phyloP scores from a whole-genome alignment of 1,140 invertebrate species.

The Pomacea maculata region DNA sequence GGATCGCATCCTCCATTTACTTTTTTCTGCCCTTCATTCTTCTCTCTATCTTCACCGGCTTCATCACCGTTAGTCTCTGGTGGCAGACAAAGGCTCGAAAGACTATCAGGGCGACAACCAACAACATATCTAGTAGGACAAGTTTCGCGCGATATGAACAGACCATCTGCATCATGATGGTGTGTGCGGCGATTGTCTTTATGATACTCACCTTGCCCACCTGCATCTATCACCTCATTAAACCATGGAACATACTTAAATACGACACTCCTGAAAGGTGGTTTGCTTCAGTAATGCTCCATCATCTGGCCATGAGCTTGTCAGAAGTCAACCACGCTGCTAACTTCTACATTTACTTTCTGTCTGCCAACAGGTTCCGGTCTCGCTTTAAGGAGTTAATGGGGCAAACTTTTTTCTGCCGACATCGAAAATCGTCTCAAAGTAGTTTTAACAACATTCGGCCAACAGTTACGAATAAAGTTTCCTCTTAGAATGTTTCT shows the following conservation, averaged over 20 bases:
- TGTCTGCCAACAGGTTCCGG: conserved; percentile 29
- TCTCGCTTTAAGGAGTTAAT: conserved; percentile 19
- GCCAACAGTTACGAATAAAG: no score
- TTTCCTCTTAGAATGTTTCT: no score
- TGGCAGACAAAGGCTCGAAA: background rate
- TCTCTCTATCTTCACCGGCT: conserved; percentile 18
- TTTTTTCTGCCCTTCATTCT: conserved; percentile 19
- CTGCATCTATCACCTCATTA: background rate
- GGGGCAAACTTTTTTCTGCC: background rate
- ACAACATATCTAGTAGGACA: no score
- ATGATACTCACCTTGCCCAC: conserved; percentile 24
- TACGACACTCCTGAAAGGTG: background rate
- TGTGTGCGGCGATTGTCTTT: conserved; percentile 26
- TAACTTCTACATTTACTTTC: conserved; percentile 39
- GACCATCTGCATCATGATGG: conserved; percentile 25
- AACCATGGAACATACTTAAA: no score
- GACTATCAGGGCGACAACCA: background rate
- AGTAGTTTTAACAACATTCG: no score
- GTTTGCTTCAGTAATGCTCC: conserved; percentile 3
- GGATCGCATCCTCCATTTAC: conserved; percentile 10
- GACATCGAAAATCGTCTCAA: no score
- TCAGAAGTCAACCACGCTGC: conserved; percentile 30
- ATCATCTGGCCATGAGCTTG: conserved; percentile 25
- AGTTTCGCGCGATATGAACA: conserved; percentile 2
- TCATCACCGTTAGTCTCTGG: conserved; percentile 20